Evolutionary conservation across 2,888 invertebrate species (phyloP).

Genomic region (Tribolium freemani): DNA sequence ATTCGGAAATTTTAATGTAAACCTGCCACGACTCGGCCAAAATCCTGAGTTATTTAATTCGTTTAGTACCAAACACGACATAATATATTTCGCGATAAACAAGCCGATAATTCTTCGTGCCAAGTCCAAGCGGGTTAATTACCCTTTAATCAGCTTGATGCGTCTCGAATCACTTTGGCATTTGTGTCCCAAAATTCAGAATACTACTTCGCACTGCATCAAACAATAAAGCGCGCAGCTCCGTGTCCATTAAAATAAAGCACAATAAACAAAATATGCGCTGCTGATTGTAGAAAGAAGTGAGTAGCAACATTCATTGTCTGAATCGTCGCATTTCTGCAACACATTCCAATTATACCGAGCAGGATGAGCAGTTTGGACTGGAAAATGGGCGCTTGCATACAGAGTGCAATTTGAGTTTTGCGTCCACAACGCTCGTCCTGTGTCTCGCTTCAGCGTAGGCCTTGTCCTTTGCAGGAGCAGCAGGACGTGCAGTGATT

Average conservation of each 20-base stretch:
- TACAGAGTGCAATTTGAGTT: conserved; percentile 59
- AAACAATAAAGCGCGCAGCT: conserved; percentile 12
- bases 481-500: conserved; percentile 22
- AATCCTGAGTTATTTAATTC: not conserved
- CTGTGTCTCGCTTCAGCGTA: conserved; percentile 8
- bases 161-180: not conserved
- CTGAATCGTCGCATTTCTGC: conserved; percentile 56
- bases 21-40: not conserved
- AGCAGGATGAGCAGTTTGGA: conserved; percentile 60
- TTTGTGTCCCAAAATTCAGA: not conserved
- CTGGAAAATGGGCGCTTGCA: conserved; percentile 61
- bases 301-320: conserved; percentile 57
- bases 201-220: not conserved
- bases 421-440: conserved; percentile 42
- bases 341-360: conserved; percentile 63
- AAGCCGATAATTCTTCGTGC: not conserved
- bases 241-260: conserved; percentile 47
- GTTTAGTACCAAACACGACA: not conserved
- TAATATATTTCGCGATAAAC: not conserved
- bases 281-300: conserved; percentile 59
- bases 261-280: conserved; percentile 54
- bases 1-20: not conserved
- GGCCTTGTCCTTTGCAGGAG: not conserved
- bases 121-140: not conserved
- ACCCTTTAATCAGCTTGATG: not conserved